phyloP scores from a whole-genome alignment of 1,140 invertebrate genomes.

The Octopus bimaculoides region DNA sequence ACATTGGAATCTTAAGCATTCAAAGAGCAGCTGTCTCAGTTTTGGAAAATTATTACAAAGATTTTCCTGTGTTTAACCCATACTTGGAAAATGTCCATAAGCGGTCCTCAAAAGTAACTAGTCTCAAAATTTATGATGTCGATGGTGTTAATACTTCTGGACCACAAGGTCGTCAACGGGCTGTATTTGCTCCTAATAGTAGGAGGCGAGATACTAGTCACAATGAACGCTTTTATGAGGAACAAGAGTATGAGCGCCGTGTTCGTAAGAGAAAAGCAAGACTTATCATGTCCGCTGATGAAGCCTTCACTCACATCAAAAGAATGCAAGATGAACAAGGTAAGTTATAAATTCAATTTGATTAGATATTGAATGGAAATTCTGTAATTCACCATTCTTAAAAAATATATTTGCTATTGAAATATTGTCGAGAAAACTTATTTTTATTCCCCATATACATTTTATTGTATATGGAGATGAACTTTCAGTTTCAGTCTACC shows the following conservation, averaged over 20 bases:
- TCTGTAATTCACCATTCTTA: too few relatives aligned
- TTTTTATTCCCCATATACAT: too few relatives aligned
- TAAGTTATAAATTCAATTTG: slow-evolving; percentile 21
- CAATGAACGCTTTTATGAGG: slow-evolving; percentile 93
- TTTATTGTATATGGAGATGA: too few relatives aligned
- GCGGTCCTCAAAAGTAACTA: slow-evolving; percentile 54
- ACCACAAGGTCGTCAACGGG: slow-evolving; percentile 57
- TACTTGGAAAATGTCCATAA: slow-evolving; percentile 66
- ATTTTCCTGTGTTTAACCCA: slow-evolving; percentile 95
- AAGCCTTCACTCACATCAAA: slow-evolving; percentile 94
- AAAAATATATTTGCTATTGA: too few relatives aligned
- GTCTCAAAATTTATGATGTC: slow-evolving; percentile 96
- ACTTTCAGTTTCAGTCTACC: too few relatives aligned
- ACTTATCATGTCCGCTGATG: slow-evolving; percentile 88
- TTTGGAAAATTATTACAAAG: slow-evolving; percentile 91
- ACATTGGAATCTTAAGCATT: slow-evolving; percentile 85
- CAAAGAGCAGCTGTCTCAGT: slow-evolving; percentile 93
- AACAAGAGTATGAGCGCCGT: slow-evolving; percentile 92
- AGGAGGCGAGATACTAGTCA: slow-evolving; percentile 80
- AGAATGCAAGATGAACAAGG: slow-evolving; percentile 61
- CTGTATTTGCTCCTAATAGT: slow-evolving; percentile 63
- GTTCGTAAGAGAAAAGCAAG: slow-evolving; percentile 87
- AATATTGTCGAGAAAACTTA: too few relatives aligned
- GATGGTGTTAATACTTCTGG: slow-evolving; percentile 64
- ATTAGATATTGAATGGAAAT: too few relatives aligned